Evolutionary conservation across 2,888 invertebrate species (phyloP), one percentile per base, ranked within the genome.

Genomic region (Sialis fuliginosa): DNA sequence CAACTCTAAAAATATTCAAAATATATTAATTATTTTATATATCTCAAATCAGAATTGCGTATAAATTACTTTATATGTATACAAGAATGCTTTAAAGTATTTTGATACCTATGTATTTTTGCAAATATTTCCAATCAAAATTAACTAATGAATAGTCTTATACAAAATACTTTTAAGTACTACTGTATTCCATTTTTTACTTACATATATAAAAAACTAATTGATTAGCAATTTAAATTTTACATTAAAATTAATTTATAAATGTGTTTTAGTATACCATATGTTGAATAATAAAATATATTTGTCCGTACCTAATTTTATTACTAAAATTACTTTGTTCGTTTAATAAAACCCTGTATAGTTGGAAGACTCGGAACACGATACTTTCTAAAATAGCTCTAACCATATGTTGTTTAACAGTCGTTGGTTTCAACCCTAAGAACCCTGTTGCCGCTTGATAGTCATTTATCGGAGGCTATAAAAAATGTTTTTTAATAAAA

Each of bases 401-500:
- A 2, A 89, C 75, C 52, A 92, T 62, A 56, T 91, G 88, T n/a
- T 75, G 75, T 53, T 77, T 82, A 0, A 64, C 76, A 0, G 89
- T 87, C 0, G 81, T 79, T 0, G 86, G 74, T 52, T 75, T 77
- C 54, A 79, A 63, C 1, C 88, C 88, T 34, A 92, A 70, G 60
- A 93, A 89, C 12, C 85, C 88, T 0, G 87, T 78, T 1, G 85
- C 83, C 0, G 93, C 91, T 8, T 75, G 72, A 52, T 81, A 77
- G 63, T 95, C 88, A 64, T 88, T 89, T 52, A 91, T 79, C 1
- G 95, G 93, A 0, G 89, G 86, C 88, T 95, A 64, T 7, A 60
- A 57, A 51, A 37, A 35, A 9, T 47, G 6, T n/a, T 32, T 30
- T 31, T 22, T 30, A 9, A 39, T 9, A 30, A 32, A 34, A 35